Evolutionary conservation across 2,888 invertebrate genomes (phyloP).

Genomic region (Limenitis camilla): DNA sequence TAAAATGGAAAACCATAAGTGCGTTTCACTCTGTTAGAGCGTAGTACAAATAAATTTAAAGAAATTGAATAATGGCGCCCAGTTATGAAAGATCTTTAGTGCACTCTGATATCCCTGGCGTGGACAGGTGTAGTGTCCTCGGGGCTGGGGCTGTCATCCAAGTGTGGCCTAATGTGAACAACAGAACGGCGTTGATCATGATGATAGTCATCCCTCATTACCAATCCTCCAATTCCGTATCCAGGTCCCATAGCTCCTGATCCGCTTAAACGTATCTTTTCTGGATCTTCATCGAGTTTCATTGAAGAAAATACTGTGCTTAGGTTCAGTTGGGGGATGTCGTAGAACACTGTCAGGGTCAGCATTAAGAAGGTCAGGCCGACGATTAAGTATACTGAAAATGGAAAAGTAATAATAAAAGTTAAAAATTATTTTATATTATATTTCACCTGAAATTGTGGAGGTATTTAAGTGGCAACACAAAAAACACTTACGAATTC

Average conservation of each 20-base stretch:
- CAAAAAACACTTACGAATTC: no score
- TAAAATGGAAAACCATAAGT: neutral
- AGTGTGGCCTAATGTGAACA: conserved; percentile 78
- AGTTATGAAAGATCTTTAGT: conserved; percentile 39
- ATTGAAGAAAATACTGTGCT: conserved; percentile 84
- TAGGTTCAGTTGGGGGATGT: conserved; percentile 90
- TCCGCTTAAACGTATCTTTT: conserved; percentile 79
- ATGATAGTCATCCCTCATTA: conserved; percentile 64
- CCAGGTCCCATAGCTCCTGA: conserved; percentile 65
- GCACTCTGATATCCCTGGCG: conserved; percentile 72
- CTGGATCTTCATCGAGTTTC: conserved; percentile 75
- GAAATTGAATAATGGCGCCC: neutral
- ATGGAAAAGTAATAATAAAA: neutral
- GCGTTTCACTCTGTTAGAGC: neutral
- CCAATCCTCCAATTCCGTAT: conserved; percentile 61
- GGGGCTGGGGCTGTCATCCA: conserved; percentile 81
- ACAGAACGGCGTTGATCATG: conserved; percentile 75
- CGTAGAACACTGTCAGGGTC: conserved; percentile 87
- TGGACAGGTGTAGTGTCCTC: conserved; percentile 79
- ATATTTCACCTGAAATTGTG: no score
- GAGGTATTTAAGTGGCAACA: no score
- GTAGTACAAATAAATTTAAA: no score
- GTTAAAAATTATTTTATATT: no score
- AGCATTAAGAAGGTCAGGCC: conserved; percentile 91
- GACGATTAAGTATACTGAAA: conserved; percentile 83